Conservation (phyloP, 2,888 invertebrate species). For the Brenthis daphne region DNA sequence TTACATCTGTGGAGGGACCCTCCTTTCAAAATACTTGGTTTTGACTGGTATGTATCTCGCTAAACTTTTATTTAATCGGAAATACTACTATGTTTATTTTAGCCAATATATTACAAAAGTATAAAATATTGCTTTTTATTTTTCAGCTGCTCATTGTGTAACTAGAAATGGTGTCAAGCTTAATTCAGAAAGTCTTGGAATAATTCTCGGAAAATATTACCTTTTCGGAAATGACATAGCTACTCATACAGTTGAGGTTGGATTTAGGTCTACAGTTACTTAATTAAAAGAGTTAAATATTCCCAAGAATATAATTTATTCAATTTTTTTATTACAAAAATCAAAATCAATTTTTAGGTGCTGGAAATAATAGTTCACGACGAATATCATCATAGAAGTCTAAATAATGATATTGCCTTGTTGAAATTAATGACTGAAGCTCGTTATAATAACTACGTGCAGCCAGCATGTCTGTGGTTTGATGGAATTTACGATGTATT, state of each 20-base stretch:
- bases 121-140: neutral
- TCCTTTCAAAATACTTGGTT: constrained; percentile 52
- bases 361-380: constrained; percentile 48
- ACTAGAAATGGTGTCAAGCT: constrained; percentile 10
- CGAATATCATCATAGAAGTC: constrained; percentile 36
- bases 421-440: constrained; percentile 52
- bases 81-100: no score
- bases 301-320: no score
- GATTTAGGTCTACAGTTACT: no score
- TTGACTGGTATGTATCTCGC: constrained; percentile 53
- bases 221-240: constrained; percentile 20
- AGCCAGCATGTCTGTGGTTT: constrained; percentile 58
- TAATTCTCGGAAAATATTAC: constrained; percentile 24
- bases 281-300: no score
- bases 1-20: constrained; percentile 63
- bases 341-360: constrained; percentile 43
- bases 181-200: constrained; percentile 10
- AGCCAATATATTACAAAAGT: neutral
- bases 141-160: constrained; percentile 29
- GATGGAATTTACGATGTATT: constrained; percentile 44
- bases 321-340: no score
- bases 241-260: constrained; percentile 3
- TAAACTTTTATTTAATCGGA: neutral
- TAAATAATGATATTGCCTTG: constrained; percentile 55
- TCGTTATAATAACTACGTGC: constrained; percentile 51